Evolutionary conservation across 2,888 invertebrate species (phyloP).

Genomic region (Acheta domesticus): DNA sequence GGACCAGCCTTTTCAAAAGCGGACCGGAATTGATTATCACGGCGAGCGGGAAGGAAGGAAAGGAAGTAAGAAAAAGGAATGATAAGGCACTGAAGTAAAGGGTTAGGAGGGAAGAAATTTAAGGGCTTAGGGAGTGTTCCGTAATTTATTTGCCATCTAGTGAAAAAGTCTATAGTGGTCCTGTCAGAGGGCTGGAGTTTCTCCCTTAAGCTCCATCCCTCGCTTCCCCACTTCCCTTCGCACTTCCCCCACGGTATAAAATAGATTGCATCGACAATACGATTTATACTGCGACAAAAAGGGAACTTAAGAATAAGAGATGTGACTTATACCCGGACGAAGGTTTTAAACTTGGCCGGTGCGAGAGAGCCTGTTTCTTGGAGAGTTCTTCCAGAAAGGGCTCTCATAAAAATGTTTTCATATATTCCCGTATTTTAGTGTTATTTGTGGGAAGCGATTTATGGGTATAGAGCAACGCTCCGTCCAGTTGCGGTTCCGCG

Average conservation of each 20-base stretch:
- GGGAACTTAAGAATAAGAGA: slow-evolving; percentile 9
- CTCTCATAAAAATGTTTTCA: neutral
- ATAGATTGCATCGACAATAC: slow-evolving; percentile 18
- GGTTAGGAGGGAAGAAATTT: slow-evolving; percentile 8
- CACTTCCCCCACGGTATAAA: neutral
- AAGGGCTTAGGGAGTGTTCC: slow-evolving; percentile 4
- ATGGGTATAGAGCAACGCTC: neutral
- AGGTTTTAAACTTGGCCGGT: neutral
- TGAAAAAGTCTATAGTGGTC: slow-evolving; percentile 8
- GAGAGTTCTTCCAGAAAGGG: neutral
- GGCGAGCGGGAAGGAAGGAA: too few species aligned
- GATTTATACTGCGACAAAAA: slow-evolving; percentile 9
- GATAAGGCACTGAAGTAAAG: neutral
- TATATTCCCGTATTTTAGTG: slow-evolving; percentile 6
- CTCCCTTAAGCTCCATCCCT: neutral
- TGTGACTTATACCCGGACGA: neutral
- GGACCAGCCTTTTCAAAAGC: too few species aligned
- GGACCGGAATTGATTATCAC: too few species aligned
- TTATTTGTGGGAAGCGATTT: neutral
- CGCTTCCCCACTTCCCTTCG: neutral
- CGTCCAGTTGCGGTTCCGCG: neutral
- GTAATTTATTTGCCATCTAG: slow-evolving; percentile 12
- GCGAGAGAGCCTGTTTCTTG: neutral
- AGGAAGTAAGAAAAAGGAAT: neutral
- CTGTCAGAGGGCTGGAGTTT: neutral